Percentiles rank a stretch among this genome's conserved stretches.
These are phyloP conservation scores for Petrocephalus sullivani DNA, from an alignment of 2,797 vertebrate genomes.

Conservation along the genomic window DNA sequence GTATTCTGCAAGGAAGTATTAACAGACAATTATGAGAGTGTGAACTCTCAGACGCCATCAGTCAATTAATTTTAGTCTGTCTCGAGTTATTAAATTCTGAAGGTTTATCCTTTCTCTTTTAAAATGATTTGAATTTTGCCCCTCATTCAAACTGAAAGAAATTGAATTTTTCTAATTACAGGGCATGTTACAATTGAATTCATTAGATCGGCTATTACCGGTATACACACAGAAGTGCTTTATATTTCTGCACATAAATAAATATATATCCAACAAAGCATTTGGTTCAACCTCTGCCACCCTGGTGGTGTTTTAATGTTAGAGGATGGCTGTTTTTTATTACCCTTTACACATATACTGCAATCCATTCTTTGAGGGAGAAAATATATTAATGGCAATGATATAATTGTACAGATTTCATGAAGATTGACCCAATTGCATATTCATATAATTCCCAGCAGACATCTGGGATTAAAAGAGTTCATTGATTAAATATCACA, in stretches of 20 bases:
- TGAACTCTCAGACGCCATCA: constrained; percentile 73
- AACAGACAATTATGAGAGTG: constrained; percentile 77
- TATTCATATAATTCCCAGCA: neutral
- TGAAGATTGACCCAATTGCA: neutral
- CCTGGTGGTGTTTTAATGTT: neutral
- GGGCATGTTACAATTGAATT: constrained; percentile 57
- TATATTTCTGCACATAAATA: constrained; percentile 28
- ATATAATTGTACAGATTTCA: constrained; percentile 7
- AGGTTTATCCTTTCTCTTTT: constrained; percentile 74
- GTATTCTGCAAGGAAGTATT: constrained; percentile 67
- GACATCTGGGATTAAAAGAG: neutral
- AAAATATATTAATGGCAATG: neutral
- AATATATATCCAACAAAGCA: constrained; percentile 9
- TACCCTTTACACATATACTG: neutral
- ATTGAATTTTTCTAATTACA: constrained; percentile 73
- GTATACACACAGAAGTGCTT: constrained; percentile 18
- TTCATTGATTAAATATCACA: constrained; percentile 11
- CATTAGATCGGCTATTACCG: constrained; percentile 25
- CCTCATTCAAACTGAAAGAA: constrained; percentile 73
- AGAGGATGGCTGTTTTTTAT: neutral
- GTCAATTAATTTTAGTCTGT: constrained; percentile 57
- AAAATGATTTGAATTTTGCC: constrained; percentile 69
- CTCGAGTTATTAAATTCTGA: constrained; percentile 74
- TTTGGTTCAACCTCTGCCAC: constrained; percentile 4
- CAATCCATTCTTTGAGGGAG: neutral